Evolutionary conservation across 2,888 invertebrate species (phyloP), one percentile per base, ranked within the genome.

Genomic region (Drosophila borborema): DNA sequence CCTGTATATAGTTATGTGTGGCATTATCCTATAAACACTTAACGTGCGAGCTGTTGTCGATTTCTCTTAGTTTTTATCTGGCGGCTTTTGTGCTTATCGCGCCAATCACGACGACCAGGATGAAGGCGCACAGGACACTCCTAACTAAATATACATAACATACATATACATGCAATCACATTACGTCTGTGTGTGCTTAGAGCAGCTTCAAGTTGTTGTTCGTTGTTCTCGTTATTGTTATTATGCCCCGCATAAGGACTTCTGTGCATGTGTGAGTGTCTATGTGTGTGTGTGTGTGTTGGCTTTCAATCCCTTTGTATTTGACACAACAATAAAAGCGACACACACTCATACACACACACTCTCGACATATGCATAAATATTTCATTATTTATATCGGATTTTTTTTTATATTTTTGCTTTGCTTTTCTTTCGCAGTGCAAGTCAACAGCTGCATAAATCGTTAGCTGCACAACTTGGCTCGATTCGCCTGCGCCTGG

Each of bases 301-400:
- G 20, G 69, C 56, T 67, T 72, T 68, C 80, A 84, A 87, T 87
- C 82, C 85, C 84, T 85, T 85, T 85, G 82, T 89, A 75, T 81
- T 84, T 80, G 72, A 55, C 68, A 73, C 73, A 80, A 85, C 82
- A 86, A 89, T 79, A 77, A 83, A 56, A 67, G 53, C 49, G 18
- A 51, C 68, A 71, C 64, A 60, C 53, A 56, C 46, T 58, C 70
- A 53, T 58, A 45, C 58, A 66, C 48, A 54, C 67, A 71, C 65
- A 56, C 51, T 55, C 55, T 31, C 56, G 55, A 49, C 63, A 58
- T 34, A 56, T 71, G 74, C 69, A 81, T 89, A 80, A 81, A 89
- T 87, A 89, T 87, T 87, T 85, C 66, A 89, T 87, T 87, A 86
- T 81, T 75, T 89, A 68, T 82, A 82, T 86, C 77, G 89, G 85